Base-by-base conservation (phyloP, 2,113 vertebrate genomes). In the Phyllostomus hastatus region DNA sequence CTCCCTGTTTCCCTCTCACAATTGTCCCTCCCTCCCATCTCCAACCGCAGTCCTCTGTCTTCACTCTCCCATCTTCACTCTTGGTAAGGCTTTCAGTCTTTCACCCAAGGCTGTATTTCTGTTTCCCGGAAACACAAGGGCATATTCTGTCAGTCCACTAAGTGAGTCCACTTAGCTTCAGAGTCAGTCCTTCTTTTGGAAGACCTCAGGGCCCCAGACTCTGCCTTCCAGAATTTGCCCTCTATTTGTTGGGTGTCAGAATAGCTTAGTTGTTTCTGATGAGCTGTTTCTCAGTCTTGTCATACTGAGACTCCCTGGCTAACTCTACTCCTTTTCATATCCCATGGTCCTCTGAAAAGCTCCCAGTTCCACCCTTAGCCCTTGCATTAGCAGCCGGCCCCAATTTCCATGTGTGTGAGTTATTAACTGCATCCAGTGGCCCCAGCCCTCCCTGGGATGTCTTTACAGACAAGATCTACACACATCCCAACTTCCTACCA, bases 51-150 rank as follows among this genome's bases (percentile, higher is more conserved):
- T 2, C 61, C 43, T 97, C 95, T 91, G 69, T 91, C n/a, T 26
- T 93, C 92, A 76, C 57, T 72, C n/a, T 64, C 79, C 84, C 88
- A 69, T 92, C 83, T 96, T 93, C 89, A 80, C 69, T 92, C 95
- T 95, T 81, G n/a, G 57, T 66, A 38, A 80, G 81, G 43, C 46
- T 88, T 72, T 97, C 75, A 81, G 57, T n/a, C 84, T 92, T 96
- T 95, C 76, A 76, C 64, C 50, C 57, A 91, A 91, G 75, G 61
- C 43, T 61, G 14, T 75, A 26, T 91, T 97, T 96, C 93, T 61
- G 17, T 82, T 93, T 94, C 46, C 87, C 67, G 17, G 72, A 78
- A 88, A 88, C 85, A 76, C 8, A 90, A 88, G 35, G n/a, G 10
- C 31, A 95, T 33, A 43, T 48, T 85, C 54, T 54, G 4, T 57